A percentile compares a stretch with the other conserved stretches of the same genome.
Evolutionary conservation across 2,888 invertebrate species (phyloP).

Genomic region (Hirtodrosophila alboralis): DNA sequence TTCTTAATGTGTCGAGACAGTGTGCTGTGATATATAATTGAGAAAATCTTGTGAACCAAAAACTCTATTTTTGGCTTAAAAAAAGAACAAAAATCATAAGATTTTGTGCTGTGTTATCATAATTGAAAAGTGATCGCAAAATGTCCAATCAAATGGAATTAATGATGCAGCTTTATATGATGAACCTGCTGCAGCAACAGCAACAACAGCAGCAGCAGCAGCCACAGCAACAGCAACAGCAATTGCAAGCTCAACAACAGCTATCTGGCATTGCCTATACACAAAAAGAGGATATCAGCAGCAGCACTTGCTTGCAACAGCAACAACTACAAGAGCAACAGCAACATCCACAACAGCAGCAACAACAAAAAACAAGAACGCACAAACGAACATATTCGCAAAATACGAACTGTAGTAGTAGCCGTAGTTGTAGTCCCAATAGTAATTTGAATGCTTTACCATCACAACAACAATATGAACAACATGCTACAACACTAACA

Average conservation of each 20-base stretch:
- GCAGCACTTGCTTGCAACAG: conserved; percentile 56
- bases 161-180: conserved; percentile 83
- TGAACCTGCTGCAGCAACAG: conserved; percentile 82
- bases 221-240: conserved; percentile 62
- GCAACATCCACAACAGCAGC: conserved; percentile 35
- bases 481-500: conserved; percentile 47
- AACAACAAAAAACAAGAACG: conserved; percentile 68
- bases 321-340: conserved; percentile 27
- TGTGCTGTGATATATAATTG: conserved; percentile 33
- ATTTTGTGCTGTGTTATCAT: conserved; percentile 32
- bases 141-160: conserved; percentile 83
- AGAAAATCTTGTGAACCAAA: conserved; percentile 38
- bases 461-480: conserved; percentile 47
- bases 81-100: conserved; percentile 21
- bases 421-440: conserved; percentile 84
- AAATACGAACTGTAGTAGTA: conserved; percentile 83
- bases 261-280: conserved; percentile 40
- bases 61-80: conserved; percentile 32
- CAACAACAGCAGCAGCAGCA: conserved; percentile 76
- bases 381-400: conserved; percentile 80
- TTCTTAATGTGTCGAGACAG: conserved; percentile 15
- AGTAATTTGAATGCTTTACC: conserved; percentile 80
- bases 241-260: conserved; percentile 41
- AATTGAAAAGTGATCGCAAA: conserved; percentile 38
- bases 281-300: conserved; percentile 75